These are phyloP conservation scores for Gymnocephalus cernua DNA, from an alignment of 2,113 vertebrate species.

Conservation along the genomic window DNA sequence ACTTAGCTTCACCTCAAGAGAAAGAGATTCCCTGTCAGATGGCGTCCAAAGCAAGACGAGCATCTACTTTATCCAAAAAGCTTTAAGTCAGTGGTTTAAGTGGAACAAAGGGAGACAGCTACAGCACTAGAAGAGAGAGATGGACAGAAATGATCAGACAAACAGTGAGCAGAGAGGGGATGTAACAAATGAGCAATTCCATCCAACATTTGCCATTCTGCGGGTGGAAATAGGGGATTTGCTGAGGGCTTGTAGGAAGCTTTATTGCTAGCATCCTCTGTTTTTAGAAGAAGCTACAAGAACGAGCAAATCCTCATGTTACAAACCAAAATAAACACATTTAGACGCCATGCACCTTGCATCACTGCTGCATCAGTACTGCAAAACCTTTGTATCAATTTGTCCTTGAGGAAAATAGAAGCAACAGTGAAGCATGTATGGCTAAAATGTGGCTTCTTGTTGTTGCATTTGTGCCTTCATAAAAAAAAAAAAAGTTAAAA, in stretches of 20 bases:
- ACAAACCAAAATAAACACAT: slow-evolving; percentile 7
- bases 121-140: not conserved
- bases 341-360: not conserved
- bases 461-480: not conserved
- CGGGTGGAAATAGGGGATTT: slow-evolving; percentile 28
- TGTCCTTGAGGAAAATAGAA: not conserved
- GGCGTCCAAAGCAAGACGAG: not conserved
- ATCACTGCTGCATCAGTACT: not conserved
- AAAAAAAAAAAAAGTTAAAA: not conserved
- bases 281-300: slow-evolving; percentile 36
- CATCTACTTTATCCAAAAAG: slow-evolving; percentile 5
- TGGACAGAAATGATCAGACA: not conserved
- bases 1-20: slow-evolving; percentile 25
- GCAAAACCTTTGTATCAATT: not conserved
- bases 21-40: slow-evolving; percentile 34
- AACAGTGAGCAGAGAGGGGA: slow-evolving; percentile 29
- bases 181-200: slow-evolving; percentile 24
- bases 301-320: slow-evolving; percentile 27
- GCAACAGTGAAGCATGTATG: not conserved
- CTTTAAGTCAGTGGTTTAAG: slow-evolving; percentile 23
- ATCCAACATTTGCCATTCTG: slow-evolving; percentile 43
- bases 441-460: not conserved
- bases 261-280: slow-evolving; percentile 30
- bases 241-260: slow-evolving; percentile 27
- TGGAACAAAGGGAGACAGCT: slow-evolving; percentile 1